A percentile compares a stretch with the other conserved stretches of the same genome.
These are phyloP conservation scores for Candoia aspera DNA, from an alignment of 2,113 vertebrate genomes.

Conservation along the genomic window DNA sequence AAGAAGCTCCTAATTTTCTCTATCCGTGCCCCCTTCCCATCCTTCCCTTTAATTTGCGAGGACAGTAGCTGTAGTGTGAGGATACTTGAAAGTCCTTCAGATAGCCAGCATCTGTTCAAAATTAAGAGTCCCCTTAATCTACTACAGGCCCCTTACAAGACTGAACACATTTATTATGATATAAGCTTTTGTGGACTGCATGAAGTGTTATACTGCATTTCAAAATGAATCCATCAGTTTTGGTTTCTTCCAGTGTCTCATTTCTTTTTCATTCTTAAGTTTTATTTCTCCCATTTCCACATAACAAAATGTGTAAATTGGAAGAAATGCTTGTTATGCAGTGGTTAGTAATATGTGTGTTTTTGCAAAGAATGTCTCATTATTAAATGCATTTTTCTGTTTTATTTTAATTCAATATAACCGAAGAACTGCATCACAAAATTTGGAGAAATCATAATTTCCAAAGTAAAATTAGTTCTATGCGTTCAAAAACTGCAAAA, in stretches of 20 bases:
- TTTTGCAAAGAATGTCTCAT: neutral
- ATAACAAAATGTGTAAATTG: neutral
- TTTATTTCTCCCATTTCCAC: neutral
- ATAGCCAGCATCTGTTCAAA: neutral
- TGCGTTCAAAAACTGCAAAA: neutral
- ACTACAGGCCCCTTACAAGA: neutral
- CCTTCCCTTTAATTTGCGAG: neutral
- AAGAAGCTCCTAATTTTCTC: neutral
- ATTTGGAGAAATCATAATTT: neutral
- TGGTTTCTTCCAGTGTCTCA: neutral
- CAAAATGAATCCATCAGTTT: neutral
- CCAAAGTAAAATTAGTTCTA: neutral
- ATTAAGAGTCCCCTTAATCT: neutral
- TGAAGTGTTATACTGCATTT: neutral
- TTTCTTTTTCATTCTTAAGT: neutral
- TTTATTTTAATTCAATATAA: neutral
- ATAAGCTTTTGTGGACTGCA: neutral
- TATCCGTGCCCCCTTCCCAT: neutral
- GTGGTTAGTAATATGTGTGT: neutral
- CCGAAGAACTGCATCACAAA: neutral
- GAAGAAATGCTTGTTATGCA: neutral
- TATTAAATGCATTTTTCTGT: neutral
- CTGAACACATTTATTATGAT: neutral
- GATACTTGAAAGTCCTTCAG: neutral
- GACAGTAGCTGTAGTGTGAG: neutral